A percentile compares a stretch with the other conserved stretches of the same genome.
phyloP scores from a whole-genome alignment of 2,888 invertebrate genomes.

The Mantis religiosa region DNA sequence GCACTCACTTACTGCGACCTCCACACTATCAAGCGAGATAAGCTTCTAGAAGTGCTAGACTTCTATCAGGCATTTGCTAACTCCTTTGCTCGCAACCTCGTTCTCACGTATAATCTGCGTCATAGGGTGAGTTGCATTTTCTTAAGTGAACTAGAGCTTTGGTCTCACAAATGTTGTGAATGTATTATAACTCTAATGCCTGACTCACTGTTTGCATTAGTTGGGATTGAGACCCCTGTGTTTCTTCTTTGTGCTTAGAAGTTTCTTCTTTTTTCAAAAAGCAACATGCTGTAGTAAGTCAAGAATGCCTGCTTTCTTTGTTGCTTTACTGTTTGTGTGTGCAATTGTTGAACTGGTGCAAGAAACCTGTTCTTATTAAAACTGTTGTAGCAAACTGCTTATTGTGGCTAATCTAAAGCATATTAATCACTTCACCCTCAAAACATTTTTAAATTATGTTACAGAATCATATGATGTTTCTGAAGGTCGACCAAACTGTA shows the following conservation, averaged over 20 bases:
- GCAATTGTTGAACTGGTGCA: not conserved
- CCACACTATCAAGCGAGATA: constrained; percentile 96
- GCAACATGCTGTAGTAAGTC: not conserved
- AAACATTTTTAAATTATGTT: not conserved
- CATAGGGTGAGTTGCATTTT: constrained; percentile 75
- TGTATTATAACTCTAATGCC: too few species aligned
- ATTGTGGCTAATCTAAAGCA: not conserved
- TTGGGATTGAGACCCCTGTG: not conserved
- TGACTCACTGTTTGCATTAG: not conserved
- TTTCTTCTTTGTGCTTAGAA: not conserved
- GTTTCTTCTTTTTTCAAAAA: not conserved
- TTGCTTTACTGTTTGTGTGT: not conserved
- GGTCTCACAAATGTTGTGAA: not conserved
- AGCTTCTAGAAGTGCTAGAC: constrained; percentile 91
- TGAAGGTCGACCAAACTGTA: not conserved
- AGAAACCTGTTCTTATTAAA: not conserved
- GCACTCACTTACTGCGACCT: constrained; percentile 99
- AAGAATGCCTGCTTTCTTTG: not conserved
- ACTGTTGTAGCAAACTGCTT: not conserved
- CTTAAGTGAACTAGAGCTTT: not conserved
- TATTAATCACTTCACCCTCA: not conserved
- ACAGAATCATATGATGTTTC: not conserved
- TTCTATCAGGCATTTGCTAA: constrained; percentile 99
- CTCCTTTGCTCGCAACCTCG: constrained; percentile 95
- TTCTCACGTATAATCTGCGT: constrained; percentile 95